Base-by-base conservation (phyloP, 2,888 invertebrate genomes). In the Myopa testacea region DNA sequence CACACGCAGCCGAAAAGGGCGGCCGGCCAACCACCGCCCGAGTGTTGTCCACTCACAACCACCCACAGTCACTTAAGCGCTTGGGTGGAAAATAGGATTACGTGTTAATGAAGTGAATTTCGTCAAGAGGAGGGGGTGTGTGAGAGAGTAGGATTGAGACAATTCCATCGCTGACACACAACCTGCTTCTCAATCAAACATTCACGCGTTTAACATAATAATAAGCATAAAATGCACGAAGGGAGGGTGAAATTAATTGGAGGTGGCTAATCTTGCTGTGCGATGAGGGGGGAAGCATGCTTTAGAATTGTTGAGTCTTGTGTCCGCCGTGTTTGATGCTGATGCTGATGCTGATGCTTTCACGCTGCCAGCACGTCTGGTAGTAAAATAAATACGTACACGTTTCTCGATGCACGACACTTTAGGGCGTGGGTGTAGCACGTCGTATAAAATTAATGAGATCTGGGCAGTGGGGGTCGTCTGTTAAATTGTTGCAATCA, bases 101-200 rank as follows among this genome's bases (percentile, higher is more conserved):
- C 79, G 78, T 80, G 80, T 68, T 80, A 79, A 77, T 80, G 79
- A 52, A 52, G 65, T n/a, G 19, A 55, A 68, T 40, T 19, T 38
- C 65, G 63, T 10, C 4, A n/a, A 16, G 55, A n/a, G 10, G 14
- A n/a, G 55, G 55, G 50, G 38, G 67, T 40, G 71, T 63, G 52
- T 50, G 45, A 72, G 6, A 40, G 58, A 16, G 8, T 10, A 19
- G 34, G 40, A 45, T 26, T 10, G 7, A 45, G 10, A 6, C 45
- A 45, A 45, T 10, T 45, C 45, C 10, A 10, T 45, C 45, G 45
- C 10, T 45, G 6, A 45, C 3, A 45, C 45, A 45, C 45, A 45
- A 65, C 71, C 71, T 75, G 73, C 76, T 45, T 45, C 45, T 76
- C 76, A 78, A 76, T 78, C 76, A 78, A 76, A 65, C 70, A 76